These are phyloP conservation scores for Zaprionus lineosus DNA, from an alignment of 2,888 invertebrate genomes.

Conservation along the genomic window DNA sequence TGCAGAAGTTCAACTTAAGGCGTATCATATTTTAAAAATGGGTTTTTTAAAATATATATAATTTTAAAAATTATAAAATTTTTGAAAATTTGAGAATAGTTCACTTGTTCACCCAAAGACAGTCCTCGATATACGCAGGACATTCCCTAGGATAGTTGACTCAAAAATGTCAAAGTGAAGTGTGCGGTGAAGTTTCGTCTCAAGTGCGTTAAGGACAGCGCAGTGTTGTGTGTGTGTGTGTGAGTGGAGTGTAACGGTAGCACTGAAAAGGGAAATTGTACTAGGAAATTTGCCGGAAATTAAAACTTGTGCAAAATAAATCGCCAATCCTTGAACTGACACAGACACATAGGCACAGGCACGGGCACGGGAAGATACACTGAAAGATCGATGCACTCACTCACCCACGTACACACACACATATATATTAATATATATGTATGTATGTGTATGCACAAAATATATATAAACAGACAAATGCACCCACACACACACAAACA, in stretches of 20 bases:
- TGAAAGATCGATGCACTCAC: conserved; percentile 56
- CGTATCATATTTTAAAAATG: too few relatives aligned
- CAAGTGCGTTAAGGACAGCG: conserved; percentile 4
- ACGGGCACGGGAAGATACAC: conserved; percentile 23
- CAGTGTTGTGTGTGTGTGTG: background rate
- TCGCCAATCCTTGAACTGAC: conserved; percentile 68
- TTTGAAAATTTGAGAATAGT: too few relatives aligned
- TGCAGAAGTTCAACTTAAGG: too few relatives aligned
- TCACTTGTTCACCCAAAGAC: too few relatives aligned
- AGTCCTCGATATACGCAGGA: too few relatives aligned
- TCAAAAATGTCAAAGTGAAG: background rate
- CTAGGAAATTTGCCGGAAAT: conserved; percentile 81
- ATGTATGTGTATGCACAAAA: background rate
- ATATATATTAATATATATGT: background rate
- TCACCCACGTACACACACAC: conserved; percentile 7
- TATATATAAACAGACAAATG: background rate
- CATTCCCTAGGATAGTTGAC: background rate
- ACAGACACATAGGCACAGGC: conserved; percentile 23
- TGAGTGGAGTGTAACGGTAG: conserved; percentile 42
- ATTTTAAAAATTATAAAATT: too few relatives aligned
- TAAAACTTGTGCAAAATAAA: conserved; percentile 81
- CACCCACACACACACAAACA: background rate
- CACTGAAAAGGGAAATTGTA: conserved; percentile 76
- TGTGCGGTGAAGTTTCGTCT: background rate
- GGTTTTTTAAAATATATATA: too few relatives aligned